Evolutionary conservation across 2,113 vertebrate species (phyloP).

Genomic region (Saguinus imperator): DNA sequence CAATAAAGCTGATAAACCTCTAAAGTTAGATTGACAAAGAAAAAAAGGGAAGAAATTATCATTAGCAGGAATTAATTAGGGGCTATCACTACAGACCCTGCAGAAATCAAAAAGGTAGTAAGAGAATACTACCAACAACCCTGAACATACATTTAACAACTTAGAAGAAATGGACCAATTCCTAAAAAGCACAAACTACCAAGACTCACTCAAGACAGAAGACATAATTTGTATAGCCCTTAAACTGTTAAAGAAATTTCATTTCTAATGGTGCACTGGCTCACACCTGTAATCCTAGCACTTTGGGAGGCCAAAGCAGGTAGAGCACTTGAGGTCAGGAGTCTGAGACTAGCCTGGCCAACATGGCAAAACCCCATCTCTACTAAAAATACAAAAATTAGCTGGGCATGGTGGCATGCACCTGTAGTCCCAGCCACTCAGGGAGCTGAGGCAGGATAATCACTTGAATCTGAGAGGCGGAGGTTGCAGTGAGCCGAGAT

Average conservation of each 20-base stretch:
- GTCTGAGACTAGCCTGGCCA: too few relatives aligned
- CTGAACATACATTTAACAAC: not conserved
- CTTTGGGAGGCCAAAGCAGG: too few relatives aligned
- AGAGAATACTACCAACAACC: not conserved
- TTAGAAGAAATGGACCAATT: not conserved
- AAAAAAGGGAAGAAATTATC: not conserved
- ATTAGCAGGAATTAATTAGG: not conserved
- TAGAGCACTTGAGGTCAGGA: too few relatives aligned
- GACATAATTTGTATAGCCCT: not conserved
- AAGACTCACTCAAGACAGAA: not conserved
- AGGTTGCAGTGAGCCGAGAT: too few relatives aligned
- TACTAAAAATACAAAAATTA: too few relatives aligned
- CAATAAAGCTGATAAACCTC: not conserved
- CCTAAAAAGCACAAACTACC: not conserved
- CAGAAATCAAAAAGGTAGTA: not conserved
- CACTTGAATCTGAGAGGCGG: too few relatives aligned
- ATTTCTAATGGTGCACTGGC: not conserved
- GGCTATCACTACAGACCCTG: not conserved
- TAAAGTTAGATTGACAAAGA: not conserved
- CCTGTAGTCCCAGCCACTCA: too few relatives aligned
- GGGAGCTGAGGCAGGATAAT: too few relatives aligned
- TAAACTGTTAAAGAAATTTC: conserved; percentile 20
- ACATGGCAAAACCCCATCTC: too few relatives aligned
- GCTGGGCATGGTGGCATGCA: too few relatives aligned
- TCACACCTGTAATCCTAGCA: too few relatives aligned